Evolutionary conservation across 2,797 vertebrate species (phyloP).

Genomic region (Helicolenus hilgendorfi): DNA sequence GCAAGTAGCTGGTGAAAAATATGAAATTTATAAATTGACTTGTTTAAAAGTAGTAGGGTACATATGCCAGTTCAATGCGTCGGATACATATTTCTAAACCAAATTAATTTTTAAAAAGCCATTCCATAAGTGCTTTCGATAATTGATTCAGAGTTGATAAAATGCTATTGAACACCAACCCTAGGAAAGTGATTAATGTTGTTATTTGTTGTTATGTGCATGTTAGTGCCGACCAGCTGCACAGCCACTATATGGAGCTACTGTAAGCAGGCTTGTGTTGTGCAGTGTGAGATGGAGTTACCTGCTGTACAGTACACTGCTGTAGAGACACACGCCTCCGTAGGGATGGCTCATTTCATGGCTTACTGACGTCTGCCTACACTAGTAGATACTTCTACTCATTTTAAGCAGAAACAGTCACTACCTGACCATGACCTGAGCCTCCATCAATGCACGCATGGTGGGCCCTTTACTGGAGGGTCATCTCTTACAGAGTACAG

Average conservation of each 20-base stretch:
- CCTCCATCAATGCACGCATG: not conserved
- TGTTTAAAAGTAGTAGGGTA: not conserved
- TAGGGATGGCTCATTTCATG: slow-evolving; percentile 68
- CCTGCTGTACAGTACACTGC: slow-evolving; percentile 18
- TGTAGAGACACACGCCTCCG: slow-evolving; percentile 41
- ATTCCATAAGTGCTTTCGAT: not conserved
- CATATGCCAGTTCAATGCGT: not conserved
- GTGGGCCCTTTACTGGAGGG: not conserved
- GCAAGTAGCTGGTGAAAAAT: not conserved
- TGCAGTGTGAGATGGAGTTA: slow-evolving; percentile 33
- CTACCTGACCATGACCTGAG: slow-evolving; percentile 9
- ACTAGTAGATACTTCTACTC: slow-evolving; percentile 9
- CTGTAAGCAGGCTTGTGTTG: slow-evolving; percentile 29
- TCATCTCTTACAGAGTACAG: slow-evolving; percentile 1
- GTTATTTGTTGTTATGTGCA: slow-evolving; percentile 11
- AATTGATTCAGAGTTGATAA: not conserved
- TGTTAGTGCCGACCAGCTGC: slow-evolving; percentile 32
- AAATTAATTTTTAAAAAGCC: not conserved
- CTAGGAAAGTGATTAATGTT: not conserved
- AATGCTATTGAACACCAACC: not conserved
- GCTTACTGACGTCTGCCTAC: slow-evolving; percentile 39
- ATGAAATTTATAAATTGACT: too few species aligned
- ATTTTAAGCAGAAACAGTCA: slow-evolving; percentile 32
- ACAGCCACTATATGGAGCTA: slow-evolving; percentile 20
- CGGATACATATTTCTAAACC: too few species aligned